Evolutionary conservation across 2,113 vertebrate species (phyloP).

Genomic region (Leptocoma aspasia): DNA sequence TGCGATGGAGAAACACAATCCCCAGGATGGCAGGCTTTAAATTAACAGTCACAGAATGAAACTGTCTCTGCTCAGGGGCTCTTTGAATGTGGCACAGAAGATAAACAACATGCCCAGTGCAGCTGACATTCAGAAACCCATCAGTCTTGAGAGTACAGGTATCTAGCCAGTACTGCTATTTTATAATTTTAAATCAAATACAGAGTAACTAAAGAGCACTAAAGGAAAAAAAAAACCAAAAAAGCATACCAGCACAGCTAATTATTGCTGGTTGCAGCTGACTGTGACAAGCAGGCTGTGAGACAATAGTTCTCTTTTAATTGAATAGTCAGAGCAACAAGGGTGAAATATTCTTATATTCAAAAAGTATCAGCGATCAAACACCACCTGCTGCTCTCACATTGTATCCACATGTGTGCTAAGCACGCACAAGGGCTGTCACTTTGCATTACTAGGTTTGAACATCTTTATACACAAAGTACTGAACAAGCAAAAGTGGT

Average conservation of each 20-base stretch:
- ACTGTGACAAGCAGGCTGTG: constrained; percentile 2
- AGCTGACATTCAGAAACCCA: not conserved
- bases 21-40: not conserved
- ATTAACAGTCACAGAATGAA: not conserved
- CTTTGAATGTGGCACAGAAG: not conserved
- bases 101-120: not conserved
- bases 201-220: not conserved
- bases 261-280: constrained; percentile 9
- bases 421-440: constrained; percentile 31
- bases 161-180: not conserved
- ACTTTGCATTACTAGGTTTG: constrained; percentile 41
- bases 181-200: not conserved
- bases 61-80: not conserved
- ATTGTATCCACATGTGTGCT: constrained; percentile 18
- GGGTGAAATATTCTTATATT: constrained; percentile 51
- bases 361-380: constrained; percentile 36
- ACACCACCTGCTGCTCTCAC: constrained; percentile 37
- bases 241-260: not conserved
- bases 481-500: not conserved
- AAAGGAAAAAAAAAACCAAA: not conserved
- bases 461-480: constrained; percentile 39
- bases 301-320: constrained; percentile 44
- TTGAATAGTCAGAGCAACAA: constrained; percentile 16
- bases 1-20: not conserved
- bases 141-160: not conserved